These are phyloP conservation scores for Zygothrica quintamaculata DNA, from an alignment of 2,888 invertebrate species.

Conservation along the genomic window DNA sequence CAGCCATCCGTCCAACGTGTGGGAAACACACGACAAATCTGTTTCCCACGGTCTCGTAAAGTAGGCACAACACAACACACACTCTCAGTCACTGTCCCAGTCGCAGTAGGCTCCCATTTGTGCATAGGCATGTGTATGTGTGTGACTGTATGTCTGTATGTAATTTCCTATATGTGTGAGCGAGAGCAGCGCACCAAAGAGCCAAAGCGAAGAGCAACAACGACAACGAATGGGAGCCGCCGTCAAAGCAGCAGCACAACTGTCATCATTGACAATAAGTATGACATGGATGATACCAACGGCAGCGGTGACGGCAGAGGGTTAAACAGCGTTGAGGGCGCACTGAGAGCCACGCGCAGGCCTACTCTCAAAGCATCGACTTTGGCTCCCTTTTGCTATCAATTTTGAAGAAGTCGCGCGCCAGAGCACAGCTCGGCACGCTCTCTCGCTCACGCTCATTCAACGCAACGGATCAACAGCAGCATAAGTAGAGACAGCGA, in stretches of 20 bases:
- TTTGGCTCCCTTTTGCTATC: slow-evolving; percentile 65
- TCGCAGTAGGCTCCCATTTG: slow-evolving; percentile 63
- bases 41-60: slow-evolving; percentile 85
- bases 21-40: slow-evolving; percentile 85
- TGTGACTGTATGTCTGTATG: slow-evolving; percentile 28
- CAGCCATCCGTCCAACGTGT: slow-evolving; percentile 85
- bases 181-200: slow-evolving; percentile 54
- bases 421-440: slow-evolving; percentile 71
- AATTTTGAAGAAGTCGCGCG: slow-evolving; percentile 76
- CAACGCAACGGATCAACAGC: slow-evolving; percentile 10
- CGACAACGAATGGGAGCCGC: slow-evolving; percentile 74
- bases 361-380: slow-evolving; percentile 49
- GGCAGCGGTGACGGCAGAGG: slow-evolving; percentile 45
- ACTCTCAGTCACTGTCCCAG: slow-evolving; percentile 49
- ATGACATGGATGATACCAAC: slow-evolving; percentile 74
- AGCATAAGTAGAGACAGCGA: background rate
- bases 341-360: slow-evolving; percentile 76
- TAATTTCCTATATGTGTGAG: slow-evolving; percentile 18
- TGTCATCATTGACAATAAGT: slow-evolving; percentile 84
- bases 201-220: slow-evolving; percentile 31
- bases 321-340: slow-evolving; percentile 28
- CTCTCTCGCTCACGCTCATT: slow-evolving; percentile 60
- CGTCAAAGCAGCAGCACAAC: slow-evolving; percentile 72
- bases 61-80: slow-evolving; percentile 76
- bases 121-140: slow-evolving; percentile 43